These are phyloP conservation scores for Elephantulus edwardii DNA, from an alignment of 2,113 vertebrate genomes.

Conservation along the genomic window DNA sequence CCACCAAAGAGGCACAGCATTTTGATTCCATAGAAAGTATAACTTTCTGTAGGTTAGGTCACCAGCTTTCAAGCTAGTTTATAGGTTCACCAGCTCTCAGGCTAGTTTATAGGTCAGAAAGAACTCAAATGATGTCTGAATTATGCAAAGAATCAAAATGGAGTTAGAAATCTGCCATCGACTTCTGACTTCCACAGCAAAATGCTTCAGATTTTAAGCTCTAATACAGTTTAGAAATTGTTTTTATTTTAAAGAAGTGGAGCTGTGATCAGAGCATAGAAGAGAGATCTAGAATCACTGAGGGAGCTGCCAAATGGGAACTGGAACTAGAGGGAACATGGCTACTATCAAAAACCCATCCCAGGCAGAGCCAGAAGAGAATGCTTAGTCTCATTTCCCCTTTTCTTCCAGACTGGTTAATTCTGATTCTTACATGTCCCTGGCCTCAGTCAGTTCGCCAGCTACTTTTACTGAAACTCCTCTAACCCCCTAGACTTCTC, in stretches of 20 bases:
- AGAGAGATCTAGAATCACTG: neutral
- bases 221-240: neutral
- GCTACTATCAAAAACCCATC: neutral
- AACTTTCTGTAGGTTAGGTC: too few species aligned
- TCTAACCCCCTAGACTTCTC: neutral
- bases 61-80: too few species aligned
- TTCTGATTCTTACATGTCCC: neutral
- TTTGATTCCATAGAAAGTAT: too few species aligned
- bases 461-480: neutral
- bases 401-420: neutral
- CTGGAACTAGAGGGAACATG: neutral
- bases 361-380: neutral
- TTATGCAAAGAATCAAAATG: too few species aligned
- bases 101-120: too few species aligned
- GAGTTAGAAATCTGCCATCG: too few species aligned
- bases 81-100: too few species aligned
- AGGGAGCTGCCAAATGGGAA: neutral
- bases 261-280: neutral
- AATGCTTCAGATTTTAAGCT: too few species aligned
- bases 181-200: too few species aligned
- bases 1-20: too few species aligned
- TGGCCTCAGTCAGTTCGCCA: neutral
- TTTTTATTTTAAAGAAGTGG: slow-evolving; percentile 5
- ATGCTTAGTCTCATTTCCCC: neutral
- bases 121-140: too few species aligned